phyloP scores from a whole-genome alignment of 2,113 vertebrate genomes.

The Elachura formosa region DNA sequence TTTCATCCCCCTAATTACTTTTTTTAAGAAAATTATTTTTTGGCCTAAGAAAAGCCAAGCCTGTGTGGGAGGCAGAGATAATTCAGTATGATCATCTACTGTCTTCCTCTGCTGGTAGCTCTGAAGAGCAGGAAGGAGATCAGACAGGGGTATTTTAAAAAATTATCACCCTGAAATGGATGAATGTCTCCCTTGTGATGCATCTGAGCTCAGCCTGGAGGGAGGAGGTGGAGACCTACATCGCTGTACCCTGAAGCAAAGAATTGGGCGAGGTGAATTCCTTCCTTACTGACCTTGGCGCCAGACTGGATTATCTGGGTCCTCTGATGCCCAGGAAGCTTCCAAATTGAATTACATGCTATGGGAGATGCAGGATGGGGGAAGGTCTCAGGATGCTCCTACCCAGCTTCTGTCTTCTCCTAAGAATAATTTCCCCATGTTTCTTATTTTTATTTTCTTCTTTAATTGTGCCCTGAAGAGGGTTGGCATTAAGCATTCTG shows the following conservation, averaged over 20 bases:
- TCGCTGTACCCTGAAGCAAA: background rate
- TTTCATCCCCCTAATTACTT: background rate
- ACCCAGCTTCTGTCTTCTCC: background rate
- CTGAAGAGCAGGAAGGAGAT: background rate
- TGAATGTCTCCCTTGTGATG: background rate
- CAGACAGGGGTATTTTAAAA: background rate
- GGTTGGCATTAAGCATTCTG: background rate
- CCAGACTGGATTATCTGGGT: background rate
- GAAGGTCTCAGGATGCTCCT: background rate
- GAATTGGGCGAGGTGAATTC: background rate
- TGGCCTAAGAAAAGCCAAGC: background rate
- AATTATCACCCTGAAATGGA: background rate
- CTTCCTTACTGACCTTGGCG: background rate
- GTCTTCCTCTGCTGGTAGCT: background rate
- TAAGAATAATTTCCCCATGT: background rate
- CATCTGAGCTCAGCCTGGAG: background rate
- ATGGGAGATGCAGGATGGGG: background rate
- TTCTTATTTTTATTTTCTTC: background rate
- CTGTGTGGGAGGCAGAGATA: background rate
- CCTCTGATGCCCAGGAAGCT: background rate
- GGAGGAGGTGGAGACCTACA: background rate
- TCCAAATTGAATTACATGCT: background rate
- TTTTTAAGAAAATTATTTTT: background rate
- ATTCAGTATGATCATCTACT: background rate
- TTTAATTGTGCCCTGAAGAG: rapidly evolving